A percentile compares a stretch with the other conserved stretches of the same genome.
Conservation (phyloP, 2,797 vertebrate species). For the Pseudomugil tenellus region DNA sequence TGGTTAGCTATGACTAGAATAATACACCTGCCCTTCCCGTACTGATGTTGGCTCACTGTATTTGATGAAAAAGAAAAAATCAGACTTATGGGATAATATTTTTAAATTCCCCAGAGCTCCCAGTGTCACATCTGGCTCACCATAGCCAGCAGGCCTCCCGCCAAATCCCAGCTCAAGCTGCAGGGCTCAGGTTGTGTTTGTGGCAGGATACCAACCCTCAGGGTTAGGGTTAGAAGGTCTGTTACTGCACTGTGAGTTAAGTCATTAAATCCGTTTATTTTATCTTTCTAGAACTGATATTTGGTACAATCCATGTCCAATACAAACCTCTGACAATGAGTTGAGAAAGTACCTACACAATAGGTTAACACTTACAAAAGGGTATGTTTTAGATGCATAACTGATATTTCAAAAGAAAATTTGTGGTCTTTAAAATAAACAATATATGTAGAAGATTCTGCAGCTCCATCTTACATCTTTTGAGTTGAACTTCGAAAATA, state of each 20-base stretch:
- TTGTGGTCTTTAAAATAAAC: background rate
- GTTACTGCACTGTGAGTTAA: background rate
- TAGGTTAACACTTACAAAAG: background rate
- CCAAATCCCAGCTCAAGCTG: conserved; percentile 63
- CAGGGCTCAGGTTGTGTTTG: conserved; percentile 69
- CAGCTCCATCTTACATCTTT: background rate
- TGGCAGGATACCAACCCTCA: conserved; percentile 53
- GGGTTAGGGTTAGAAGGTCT: conserved; percentile 26
- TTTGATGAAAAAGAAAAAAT: conserved; percentile 42
- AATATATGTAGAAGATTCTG: background rate
- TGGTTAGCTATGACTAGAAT: conserved; percentile 4
- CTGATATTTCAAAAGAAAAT: background rate
- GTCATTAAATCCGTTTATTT: conserved; percentile 4
- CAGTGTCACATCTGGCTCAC: conserved; percentile 80
- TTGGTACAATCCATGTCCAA: background rate
- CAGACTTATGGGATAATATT: conserved; percentile 31
- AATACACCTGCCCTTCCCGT: background rate
- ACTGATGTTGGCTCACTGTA: conserved; percentile 24
- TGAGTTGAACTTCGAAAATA: conserved; percentile 7
- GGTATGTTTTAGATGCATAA: background rate
- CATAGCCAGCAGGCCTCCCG: conserved; percentile 57
- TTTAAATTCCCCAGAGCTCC: conserved; percentile 68
- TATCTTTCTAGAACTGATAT: background rate
- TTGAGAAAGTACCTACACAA: background rate
- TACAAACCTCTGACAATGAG: background rate